phyloP scores from a whole-genome alignment of 2,113 vertebrate species.

The Toxotes jaculatrix region DNA sequence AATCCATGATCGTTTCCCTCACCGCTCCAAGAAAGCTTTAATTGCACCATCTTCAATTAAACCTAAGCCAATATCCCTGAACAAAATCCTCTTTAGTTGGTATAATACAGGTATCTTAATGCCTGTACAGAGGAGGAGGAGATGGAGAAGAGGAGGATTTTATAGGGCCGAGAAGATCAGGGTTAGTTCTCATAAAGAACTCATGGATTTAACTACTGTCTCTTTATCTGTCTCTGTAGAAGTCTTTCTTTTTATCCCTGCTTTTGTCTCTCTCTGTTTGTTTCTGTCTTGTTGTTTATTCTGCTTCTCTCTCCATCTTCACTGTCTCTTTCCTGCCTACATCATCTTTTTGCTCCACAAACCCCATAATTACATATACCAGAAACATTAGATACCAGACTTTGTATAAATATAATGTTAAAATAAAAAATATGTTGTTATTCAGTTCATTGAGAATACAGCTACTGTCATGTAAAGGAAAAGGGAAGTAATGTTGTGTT shows the following conservation, averaged over 20 bases:
- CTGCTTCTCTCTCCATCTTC: neutral
- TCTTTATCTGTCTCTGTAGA: constrained; percentile 37
- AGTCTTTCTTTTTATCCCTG: constrained; percentile 15
- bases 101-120: constrained; percentile 68
- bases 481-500: neutral
- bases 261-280: neutral
- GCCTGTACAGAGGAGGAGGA: constrained; percentile 40
- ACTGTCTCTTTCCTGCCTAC: constrained; percentile 9
- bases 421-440: neutral
- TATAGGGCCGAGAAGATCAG: constrained; percentile 60
- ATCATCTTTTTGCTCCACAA: neutral
- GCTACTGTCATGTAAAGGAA: neutral
- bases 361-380: neutral
- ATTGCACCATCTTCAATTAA: constrained; percentile 70
- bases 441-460: constrained; percentile 5
- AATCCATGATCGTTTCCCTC: constrained; percentile 54
- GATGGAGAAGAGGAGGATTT: constrained; percentile 49
- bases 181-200: constrained; percentile 49
- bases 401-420: neutral
- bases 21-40: constrained; percentile 49
- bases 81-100: constrained; percentile 61
- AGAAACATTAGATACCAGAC: neutral
- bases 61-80: constrained; percentile 61
- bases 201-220: constrained; percentile 37
- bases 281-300: neutral